Evolutionary conservation across 2,888 invertebrate species (phyloP), one percentile per base, ranked within the genome.

Genomic region (Nowickia ferox): DNA sequence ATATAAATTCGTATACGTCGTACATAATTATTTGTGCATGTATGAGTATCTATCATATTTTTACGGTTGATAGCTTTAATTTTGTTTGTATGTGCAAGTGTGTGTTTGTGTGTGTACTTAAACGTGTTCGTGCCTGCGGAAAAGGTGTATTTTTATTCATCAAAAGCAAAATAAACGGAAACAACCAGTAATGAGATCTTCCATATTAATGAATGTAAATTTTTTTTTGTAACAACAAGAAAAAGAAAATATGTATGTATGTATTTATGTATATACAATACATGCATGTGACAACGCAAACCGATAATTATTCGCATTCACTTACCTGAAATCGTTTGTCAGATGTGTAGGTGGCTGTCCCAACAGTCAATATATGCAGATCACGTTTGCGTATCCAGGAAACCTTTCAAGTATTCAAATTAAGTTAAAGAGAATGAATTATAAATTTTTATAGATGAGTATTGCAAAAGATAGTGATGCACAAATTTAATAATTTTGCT

Each of bases 281-380:
- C 10, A 2, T 30, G 11, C 53, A 13, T 40, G 15, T 38, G n/a
- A 42, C n/a, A 30, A 30, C n/a, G 42, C 13, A 76, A 71, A 11
- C 17, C 2, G 11, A 44, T 30, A 69, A 63, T n/a, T 59, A 66
- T 76, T 11, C 1, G 78, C 66, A 77, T 48, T 88, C 87, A 94
- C 96, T 88, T 86, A 89, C 92, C 91, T 92, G 89, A 87, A 92
- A 92, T 44, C 92, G 90, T 88, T 92, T 91, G 87, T 92, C 92
- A 65, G 91, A 90, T 55, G 92, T 92, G 83, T 92, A 92, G 51
- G 91, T 92, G 85, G 90, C 90, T 38, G 91, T 91, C 78, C 91
- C 92, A 22, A 92, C 92, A 40, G 92, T 92, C 84, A 92, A 87
- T 84, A 92, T 92, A 88, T 92, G 92, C 88, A 92, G 89, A 90